Evolutionary conservation across 2,797 vertebrate species (phyloP).

Genomic region (Coendou prehensilis): DNA sequence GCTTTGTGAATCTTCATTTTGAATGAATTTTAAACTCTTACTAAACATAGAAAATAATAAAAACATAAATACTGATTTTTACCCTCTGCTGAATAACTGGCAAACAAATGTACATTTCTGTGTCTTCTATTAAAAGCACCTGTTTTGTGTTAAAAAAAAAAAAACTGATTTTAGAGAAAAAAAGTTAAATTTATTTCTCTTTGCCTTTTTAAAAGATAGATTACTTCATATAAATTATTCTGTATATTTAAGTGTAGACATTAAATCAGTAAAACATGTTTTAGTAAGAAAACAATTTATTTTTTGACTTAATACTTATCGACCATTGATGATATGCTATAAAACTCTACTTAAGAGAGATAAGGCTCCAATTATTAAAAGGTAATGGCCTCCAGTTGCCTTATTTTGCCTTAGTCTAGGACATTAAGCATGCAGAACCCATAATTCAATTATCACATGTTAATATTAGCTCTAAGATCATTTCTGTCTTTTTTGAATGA

Average conservation of each 20-base stretch:
- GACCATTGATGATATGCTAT: slow-evolving; percentile 84
- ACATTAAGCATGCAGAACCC: slow-evolving; percentile 85
- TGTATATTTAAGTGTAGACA: slow-evolving; percentile 52
- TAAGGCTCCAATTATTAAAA: slow-evolving; percentile 85
- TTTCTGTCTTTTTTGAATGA: slow-evolving; percentile 85
- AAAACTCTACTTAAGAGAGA: slow-evolving; percentile 86
- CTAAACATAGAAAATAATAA: slow-evolving; percentile 63
- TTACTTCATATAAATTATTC: slow-evolving; percentile 54
- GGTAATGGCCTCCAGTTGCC: slow-evolving; percentile 85
- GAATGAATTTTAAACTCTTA: slow-evolving; percentile 52
- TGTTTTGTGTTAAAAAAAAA: not conserved
- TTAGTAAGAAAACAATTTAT: slow-evolving; percentile 83
- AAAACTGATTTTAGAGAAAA: slow-evolving; percentile 59
- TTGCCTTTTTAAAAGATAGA: slow-evolving; percentile 68
- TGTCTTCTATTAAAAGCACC: not conserved
- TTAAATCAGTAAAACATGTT: slow-evolving; percentile 69
- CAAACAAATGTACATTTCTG: not conserved
- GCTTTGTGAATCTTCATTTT: slow-evolving; percentile 4
- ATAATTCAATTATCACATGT: slow-evolving; percentile 89
- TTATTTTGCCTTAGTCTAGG: slow-evolving; percentile 84
- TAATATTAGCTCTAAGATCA: slow-evolving; percentile 88
- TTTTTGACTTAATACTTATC: slow-evolving; percentile 86
- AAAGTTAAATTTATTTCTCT: slow-evolving; percentile 58
- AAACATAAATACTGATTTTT: slow-evolving; percentile 49
- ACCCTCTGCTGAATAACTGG: not conserved